Base-by-base conservation (phyloP, 1,140 invertebrate species). In the Musca domestica region DNA sequence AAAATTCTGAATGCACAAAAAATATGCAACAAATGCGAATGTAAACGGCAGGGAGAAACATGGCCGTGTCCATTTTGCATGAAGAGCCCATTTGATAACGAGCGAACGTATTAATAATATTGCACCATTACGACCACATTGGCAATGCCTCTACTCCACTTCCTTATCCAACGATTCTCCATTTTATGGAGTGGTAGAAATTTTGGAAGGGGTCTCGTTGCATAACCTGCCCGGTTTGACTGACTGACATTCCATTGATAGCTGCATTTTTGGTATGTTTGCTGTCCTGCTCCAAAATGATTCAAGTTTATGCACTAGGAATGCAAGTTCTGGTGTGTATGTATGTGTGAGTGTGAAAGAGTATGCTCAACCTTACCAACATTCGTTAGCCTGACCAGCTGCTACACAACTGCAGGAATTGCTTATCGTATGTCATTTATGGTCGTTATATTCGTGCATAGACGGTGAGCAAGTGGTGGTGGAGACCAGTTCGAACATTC, bases 41-140 rank as follows among this genome's bases (percentile, higher is more conserved):
- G 20, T 17, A 66, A 34, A 47, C 10, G 61, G 46, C 41, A 65
- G 14, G n/a, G n/a, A n/a, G 64, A 41, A 49, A 72, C 72, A 67
- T 41, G 34, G 34, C n/a, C n/a, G n/a, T 71, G 74, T 77, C 74
- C 76, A 78, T 78, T 78, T 72, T 74, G 74, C 71, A 78, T 76
- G 74, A 71, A 73, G 78, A 76, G 73, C 73, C 76, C 74, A 78
- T 78, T 78, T 78, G 76, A 78, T 78, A 78, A 78, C 76, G 76
- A 78, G 76, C 76, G 76, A 78, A 78, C 76, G 74, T 78, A 78
- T 78, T 78, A 78, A 78, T 78, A 78, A 76, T 73, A 78, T 66
- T 54, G 65, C 47, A 66, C 41, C 64, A 51, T 61, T 34, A 61
- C 27, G 34, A 10, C 34, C 34, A 41, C 34, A 41, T 41, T 41